A percentile compares a stretch with the other conserved stretches of the same genome.
These are phyloP conservation scores for Acleris emargana DNA, from an alignment of 2,888 invertebrate genomes.

Conservation along the genomic window DNA sequence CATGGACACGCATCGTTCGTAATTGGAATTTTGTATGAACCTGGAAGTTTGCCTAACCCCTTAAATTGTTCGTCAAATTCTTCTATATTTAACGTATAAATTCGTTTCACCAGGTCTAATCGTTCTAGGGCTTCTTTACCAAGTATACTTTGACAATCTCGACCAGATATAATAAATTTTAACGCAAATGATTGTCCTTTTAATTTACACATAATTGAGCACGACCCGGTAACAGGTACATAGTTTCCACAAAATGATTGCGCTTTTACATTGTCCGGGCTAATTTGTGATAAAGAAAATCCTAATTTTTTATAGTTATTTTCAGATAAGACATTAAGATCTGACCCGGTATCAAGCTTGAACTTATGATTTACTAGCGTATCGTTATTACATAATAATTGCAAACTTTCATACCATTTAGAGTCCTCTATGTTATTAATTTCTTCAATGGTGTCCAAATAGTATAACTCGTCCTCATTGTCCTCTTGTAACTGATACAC, in stretches of 20 bases:
- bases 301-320: too few relatives aligned
- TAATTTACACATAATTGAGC: neutral
- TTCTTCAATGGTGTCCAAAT: conserved; percentile 1
- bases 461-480: neutral
- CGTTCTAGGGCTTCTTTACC: conserved; percentile 18
- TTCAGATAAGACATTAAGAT: neutral
- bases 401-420: neutral
- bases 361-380: neutral
- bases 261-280: neutral
- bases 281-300: neutral
- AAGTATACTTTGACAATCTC: conserved; percentile 1
- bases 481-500: neutral
- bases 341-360: neutral
- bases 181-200: neutral
- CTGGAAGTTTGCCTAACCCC: neutral
- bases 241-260: too few relatives aligned
- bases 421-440: conserved; percentile 1
- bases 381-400: neutral
- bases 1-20: conserved; percentile 3
- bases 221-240: neutral
- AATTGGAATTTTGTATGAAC: neutral
- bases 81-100: neutral
- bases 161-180: neutral
- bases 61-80: neutral
- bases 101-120: neutral